Conservation (phyloP, 2,113 vertebrate genomes). For the Polyodon spathula region DNA sequence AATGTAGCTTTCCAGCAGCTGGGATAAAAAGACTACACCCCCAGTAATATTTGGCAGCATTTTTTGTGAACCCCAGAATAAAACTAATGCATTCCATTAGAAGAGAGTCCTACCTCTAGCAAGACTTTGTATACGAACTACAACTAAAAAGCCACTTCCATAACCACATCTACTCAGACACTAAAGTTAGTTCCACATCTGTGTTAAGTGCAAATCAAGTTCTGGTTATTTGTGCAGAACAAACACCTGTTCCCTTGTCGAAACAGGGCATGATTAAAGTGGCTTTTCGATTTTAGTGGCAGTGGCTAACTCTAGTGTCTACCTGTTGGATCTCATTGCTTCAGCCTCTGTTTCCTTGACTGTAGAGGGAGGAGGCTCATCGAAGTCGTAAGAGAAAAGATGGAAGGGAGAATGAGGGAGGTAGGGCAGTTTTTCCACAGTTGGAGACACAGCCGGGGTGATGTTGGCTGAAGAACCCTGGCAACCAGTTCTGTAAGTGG, state of each 20-base stretch:
- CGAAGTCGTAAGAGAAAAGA: constrained; percentile 78
- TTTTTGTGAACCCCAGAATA: neutral
- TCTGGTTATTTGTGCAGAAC: neutral
- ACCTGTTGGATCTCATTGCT: constrained; percentile 63
- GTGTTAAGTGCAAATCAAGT: neutral
- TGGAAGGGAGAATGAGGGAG: constrained; percentile 84
- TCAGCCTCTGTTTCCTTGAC: constrained; percentile 54
- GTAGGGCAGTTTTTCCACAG: constrained; percentile 70
- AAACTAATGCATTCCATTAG: neutral
- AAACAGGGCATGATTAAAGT: neutral
- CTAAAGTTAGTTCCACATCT: neutral
- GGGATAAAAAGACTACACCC: constrained; percentile 12
- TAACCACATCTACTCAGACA: neutral
- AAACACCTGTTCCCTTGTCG: constrained; percentile 13
- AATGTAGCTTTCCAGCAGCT: constrained; percentile 25
- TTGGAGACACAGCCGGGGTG: constrained; percentile 50
- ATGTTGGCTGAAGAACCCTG: constrained; percentile 48
- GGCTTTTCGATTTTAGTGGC: neutral
- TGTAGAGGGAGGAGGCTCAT: constrained; percentile 52
- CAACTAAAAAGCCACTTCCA: neutral
- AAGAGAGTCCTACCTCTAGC: neutral
- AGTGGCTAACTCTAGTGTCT: constrained; percentile 32
- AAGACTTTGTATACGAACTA: neutral
- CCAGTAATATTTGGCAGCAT: constrained; percentile 2
- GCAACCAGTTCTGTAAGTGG: constrained; percentile 18